Evolutionary conservation across 53 echinoderm and acorn worm genomes (phyloP).

Genomic region (Stichopus horrens): DNA sequence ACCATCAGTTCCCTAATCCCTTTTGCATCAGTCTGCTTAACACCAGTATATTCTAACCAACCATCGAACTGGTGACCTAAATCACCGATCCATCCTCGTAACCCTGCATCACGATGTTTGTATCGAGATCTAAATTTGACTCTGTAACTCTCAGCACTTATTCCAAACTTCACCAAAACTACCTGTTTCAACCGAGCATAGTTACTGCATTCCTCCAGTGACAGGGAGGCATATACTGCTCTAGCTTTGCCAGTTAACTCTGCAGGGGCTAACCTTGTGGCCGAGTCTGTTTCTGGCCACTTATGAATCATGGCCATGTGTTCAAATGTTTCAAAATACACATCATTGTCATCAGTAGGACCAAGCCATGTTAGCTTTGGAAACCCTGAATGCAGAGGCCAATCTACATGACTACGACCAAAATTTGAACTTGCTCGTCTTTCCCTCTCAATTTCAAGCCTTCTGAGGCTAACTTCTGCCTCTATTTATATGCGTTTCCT

Average conservation of each 20-base stretch:
- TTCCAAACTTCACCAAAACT: slow-evolving; percentile 14
- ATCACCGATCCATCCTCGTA: background rate
- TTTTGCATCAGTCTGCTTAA: background rate
- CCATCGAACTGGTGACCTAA: background rate
- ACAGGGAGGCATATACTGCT: slow-evolving; percentile 23
- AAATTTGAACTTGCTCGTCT: background rate
- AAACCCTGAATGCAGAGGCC: too few species aligned
- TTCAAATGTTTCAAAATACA: slow-evolving; percentile 36
- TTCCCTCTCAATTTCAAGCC: background rate
- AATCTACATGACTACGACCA: too few species aligned
- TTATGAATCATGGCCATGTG: background rate
- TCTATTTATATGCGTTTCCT: background rate
- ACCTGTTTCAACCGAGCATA: slow-evolving; percentile 17
- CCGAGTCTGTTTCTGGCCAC: slow-evolving; percentile 8
- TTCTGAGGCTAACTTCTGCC: background rate
- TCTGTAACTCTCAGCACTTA: background rate
- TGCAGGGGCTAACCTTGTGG: slow-evolving; percentile 25
- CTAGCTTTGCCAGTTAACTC: slow-evolving; percentile 21
- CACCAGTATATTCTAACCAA: background rate
- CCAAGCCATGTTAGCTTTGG: background rate
- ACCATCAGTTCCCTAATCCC: background rate
- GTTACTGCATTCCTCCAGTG: background rate
- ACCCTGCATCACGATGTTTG: too few species aligned
- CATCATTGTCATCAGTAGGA: slow-evolving; percentile 19
- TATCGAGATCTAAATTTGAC: too few species aligned